Percentiles rank a stretch among this genome's conserved stretches.
phyloP scores from a whole-genome alignment of 1,140 invertebrate genomes.

The Brachionus rubens region DNA sequence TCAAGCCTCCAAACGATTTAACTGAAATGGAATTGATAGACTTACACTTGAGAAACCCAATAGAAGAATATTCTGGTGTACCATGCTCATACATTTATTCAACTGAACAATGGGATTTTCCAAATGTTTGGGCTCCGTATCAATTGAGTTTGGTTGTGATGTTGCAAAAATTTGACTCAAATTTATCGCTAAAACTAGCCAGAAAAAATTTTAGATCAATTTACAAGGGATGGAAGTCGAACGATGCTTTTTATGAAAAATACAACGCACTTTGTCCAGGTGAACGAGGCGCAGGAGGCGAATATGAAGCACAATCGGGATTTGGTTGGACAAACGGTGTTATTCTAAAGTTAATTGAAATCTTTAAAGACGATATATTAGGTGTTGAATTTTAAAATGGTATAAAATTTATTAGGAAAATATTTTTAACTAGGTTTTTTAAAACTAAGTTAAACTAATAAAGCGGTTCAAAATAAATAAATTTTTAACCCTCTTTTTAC shows the following conservation, averaged over 20 bases:
- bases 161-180: slow-evolving; percentile 67
- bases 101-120: slow-evolving; percentile 89
- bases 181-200: slow-evolving; percentile 71
- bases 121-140: slow-evolving; percentile 86
- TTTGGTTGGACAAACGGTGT: slow-evolving; percentile 94
- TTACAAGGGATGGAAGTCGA: slow-evolving; percentile 72
- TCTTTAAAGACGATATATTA: slow-evolving; percentile 13
- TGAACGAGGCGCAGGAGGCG: slow-evolving; percentile 76
- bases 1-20: neutral
- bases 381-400: neutral
- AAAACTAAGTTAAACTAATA: too few species aligned
- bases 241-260: slow-evolving; percentile 80
- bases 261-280: slow-evolving; percentile 71
- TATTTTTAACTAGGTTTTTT: too few species aligned
- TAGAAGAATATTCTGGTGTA: slow-evolving; percentile 66
- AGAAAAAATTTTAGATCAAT: slow-evolving; percentile 77
- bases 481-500: too few species aligned
- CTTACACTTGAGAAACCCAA: neutral
- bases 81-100: slow-evolving; percentile 76
- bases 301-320: slow-evolving; percentile 80
- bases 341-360: slow-evolving; percentile 70
- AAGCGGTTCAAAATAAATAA: too few species aligned
- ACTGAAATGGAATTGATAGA: neutral
- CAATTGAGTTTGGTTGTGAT: slow-evolving; percentile 71
- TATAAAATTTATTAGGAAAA: neutral